Conservation (phyloP, 2,113 vertebrate species). For the Poeciliopsis retropinna region DNA sequence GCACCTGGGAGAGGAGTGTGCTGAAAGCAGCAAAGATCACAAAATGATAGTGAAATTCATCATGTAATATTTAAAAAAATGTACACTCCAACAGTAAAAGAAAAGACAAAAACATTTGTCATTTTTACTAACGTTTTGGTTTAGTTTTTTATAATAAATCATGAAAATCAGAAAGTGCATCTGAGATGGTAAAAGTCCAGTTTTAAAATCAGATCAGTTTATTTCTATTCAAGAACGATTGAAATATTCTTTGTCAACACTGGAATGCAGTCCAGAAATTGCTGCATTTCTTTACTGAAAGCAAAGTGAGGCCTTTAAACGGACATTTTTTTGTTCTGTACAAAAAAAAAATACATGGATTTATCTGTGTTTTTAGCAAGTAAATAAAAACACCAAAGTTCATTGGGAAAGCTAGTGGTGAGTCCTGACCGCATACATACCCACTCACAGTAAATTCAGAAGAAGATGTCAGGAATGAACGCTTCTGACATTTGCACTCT, state of each 20-base stretch:
- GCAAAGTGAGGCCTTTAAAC: not conserved
- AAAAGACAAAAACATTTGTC: not conserved
- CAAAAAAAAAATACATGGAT: not conserved
- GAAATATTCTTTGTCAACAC: not conserved
- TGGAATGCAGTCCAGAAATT: not conserved
- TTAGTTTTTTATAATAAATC: not conserved
- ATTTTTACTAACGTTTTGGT: not conserved
- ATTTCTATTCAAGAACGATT: not conserved
- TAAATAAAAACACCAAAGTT: not conserved
- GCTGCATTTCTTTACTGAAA: not conserved
- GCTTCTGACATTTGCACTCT: not conserved
- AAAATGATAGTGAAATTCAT: not conserved
- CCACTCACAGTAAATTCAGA: not conserved
- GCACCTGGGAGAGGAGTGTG: not conserved
- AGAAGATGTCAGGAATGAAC: not conserved
- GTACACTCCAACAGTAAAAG: not conserved
- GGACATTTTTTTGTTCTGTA: not conserved
- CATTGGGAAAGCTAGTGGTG: not conserved
- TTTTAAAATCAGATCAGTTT: not conserved
- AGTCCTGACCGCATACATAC: not conserved
- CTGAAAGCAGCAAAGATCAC: not conserved
- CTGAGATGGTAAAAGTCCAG: not conserved
- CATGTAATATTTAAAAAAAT: not conserved
- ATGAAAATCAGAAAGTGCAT: not conserved
- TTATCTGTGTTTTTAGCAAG: not conserved